Evolutionary conservation across 2,113 vertebrate species (phyloP).

Genomic region (Grus americana): DNA sequence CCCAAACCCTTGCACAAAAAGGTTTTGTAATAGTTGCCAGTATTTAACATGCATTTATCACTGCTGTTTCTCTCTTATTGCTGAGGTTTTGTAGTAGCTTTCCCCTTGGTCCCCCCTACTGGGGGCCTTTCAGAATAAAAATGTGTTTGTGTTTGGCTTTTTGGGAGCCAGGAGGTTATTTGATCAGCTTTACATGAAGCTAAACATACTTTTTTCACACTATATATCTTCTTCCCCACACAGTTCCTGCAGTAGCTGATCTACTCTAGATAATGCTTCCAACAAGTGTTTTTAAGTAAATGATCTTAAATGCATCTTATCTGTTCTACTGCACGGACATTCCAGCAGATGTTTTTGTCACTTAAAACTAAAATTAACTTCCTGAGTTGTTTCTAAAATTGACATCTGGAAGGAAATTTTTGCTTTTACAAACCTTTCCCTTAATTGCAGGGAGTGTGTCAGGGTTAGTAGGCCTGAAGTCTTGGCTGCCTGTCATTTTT

Average conservation of each 20-base stretch:
- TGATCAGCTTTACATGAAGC: neutral
- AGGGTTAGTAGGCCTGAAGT: neutral
- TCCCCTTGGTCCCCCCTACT: neutral
- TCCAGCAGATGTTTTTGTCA: slow-evolving; percentile 20
- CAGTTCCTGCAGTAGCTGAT: neutral
- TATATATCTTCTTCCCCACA: neutral
- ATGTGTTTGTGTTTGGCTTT: neutral
- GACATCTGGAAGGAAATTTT: neutral
- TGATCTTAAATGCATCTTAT: neutral
- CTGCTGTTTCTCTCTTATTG: neutral
- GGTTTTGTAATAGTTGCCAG: neutral
- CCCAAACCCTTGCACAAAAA: neutral
- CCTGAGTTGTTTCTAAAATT: neutral
- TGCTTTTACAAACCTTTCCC: neutral
- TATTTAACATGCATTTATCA: neutral
- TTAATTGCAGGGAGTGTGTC: neutral
- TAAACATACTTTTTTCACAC: neutral
- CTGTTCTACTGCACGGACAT: neutral
- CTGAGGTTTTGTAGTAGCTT: neutral
- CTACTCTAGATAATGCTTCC: neutral
- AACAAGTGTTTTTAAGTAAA: neutral
- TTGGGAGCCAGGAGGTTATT: neutral
- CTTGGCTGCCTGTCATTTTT: slow-evolving; percentile 15
- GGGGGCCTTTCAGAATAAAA: neutral
- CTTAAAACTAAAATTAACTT: slow-evolving; percentile 19